These are phyloP conservation scores for Tinea semifulvella DNA, from an alignment of 2,888 invertebrate species.

Conservation along the genomic window DNA sequence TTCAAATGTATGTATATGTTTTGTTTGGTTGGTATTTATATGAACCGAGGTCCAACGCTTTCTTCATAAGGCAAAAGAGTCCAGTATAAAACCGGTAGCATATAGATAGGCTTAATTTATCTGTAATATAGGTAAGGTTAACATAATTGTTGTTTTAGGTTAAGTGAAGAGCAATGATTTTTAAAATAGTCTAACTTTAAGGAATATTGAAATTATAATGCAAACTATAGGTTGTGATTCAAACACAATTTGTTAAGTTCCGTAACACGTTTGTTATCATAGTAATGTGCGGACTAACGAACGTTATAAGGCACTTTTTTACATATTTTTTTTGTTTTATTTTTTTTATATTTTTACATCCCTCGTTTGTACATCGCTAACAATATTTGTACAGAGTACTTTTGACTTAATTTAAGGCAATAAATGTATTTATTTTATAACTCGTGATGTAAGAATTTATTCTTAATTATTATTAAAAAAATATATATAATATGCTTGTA, in stretches of 20 bases:
- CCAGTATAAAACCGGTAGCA: constrained; percentile 59
- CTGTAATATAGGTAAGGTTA: constrained; percentile 61
- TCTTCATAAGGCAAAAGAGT: constrained; percentile 30
- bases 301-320: constrained; percentile 50
- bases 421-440: constrained; percentile 69
- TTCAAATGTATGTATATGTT: no score
- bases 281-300: constrained; percentile 45
- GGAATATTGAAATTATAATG: constrained; percentile 59
- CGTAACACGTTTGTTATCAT: constrained; percentile 48
- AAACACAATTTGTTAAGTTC: constrained; percentile 66
- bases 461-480: constrained; percentile 66
- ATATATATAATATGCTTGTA: constrained; percentile 65
- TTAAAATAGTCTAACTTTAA: constrained; percentile 57
- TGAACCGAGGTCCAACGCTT: no score
- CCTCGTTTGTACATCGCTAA: constrained; percentile 67
- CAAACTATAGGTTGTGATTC: constrained; percentile 68
- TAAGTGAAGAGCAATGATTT: constrained; percentile 66
- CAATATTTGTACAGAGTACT: constrained; percentile 67
- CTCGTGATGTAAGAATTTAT: constrained; percentile 68
- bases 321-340: constrained; percentile 34
- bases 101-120: constrained; percentile 64
- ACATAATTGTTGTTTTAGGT: constrained; percentile 64
- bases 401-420: constrained; percentile 68
- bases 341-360: constrained; percentile 53
- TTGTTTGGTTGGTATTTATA: no score